Evolutionary conservation across 2,113 vertebrate genomes (phyloP).

Genomic region (Macquaria ambigua): DNA sequence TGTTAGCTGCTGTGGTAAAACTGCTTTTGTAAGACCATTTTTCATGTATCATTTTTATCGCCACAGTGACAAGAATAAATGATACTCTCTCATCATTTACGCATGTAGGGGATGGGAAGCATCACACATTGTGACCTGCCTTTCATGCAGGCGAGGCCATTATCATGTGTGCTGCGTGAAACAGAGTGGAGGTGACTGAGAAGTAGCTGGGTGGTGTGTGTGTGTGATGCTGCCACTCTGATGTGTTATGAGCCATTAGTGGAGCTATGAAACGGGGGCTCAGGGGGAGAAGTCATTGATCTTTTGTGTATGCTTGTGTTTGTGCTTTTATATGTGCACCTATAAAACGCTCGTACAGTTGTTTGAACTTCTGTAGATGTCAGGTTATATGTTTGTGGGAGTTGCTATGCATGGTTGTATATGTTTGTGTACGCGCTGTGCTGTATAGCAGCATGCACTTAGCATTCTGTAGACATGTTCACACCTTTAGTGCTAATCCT

Average conservation of each 20-base stretch:
- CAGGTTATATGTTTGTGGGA: conserved; percentile 2
- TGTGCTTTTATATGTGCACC: conserved; percentile 4
- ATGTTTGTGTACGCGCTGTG: neutral
- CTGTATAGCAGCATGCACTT: conserved; percentile 24
- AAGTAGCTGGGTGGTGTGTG: conserved; percentile 36
- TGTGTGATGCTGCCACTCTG: conserved; percentile 41
- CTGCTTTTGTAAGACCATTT: conserved; percentile 5
- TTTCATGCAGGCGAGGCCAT: conserved; percentile 34
- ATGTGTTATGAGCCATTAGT: conserved; percentile 62
- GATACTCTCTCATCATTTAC: conserved; percentile 51
- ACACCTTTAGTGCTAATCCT: conserved; percentile 64
- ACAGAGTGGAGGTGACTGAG: conserved; percentile 32
- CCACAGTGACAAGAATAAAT: conserved; percentile 31
- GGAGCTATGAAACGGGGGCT: conserved; percentile 30
- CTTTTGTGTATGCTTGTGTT: conserved; percentile 20
- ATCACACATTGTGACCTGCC: conserved; percentile 7
- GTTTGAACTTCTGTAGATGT: conserved; percentile 34
- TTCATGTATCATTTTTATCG: neutral
- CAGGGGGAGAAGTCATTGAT: conserved; percentile 38
- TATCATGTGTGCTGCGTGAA: conserved; percentile 33
- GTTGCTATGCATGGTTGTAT: conserved; percentile 12
- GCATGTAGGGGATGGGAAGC: conserved; percentile 3
- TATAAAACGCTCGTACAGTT: neutral
- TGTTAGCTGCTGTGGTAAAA: conserved; percentile 22
- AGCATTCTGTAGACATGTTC: conserved; percentile 50